Evolutionary conservation across 2,113 vertebrate genomes (phyloP).

Genomic region (Camelus bactrianus): DNA sequence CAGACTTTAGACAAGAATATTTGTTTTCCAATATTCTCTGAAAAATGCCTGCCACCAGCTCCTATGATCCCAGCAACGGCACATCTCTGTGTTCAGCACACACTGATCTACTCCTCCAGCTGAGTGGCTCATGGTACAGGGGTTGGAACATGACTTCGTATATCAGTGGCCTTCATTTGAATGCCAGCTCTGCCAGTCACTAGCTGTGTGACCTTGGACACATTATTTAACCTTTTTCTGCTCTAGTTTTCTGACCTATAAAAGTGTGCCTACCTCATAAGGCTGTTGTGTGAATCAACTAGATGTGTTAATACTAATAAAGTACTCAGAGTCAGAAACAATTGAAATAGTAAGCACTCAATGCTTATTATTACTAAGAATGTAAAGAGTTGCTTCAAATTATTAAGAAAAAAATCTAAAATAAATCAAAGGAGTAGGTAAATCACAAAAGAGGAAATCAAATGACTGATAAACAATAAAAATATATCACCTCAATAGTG

Average conservation of each 20-base stretch:
- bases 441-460: not conserved
- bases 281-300: not conserved
- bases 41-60: not conserved
- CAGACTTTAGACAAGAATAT: not conserved
- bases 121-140: not conserved
- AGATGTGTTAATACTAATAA: not conserved
- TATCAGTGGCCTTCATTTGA: not conserved
- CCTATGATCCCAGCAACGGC: accelerated
- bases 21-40: not conserved
- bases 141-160: not conserved
- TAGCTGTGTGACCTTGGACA: not conserved
- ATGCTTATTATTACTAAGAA: not conserved
- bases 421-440: not conserved
- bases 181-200: not conserved
- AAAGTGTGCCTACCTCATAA: not conserved
- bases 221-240: not conserved
- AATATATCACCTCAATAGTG: not conserved
- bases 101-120: not conserved
- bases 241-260: not conserved
- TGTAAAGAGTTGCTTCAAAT: not conserved
- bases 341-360: not conserved
- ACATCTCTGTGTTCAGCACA: not conserved
- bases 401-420: slow-evolving; percentile 12
- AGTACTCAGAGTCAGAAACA: not conserved
- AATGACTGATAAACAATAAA: not conserved